These are phyloP conservation scores for Microtus agrestis DNA, from an alignment of 2,797 vertebrate genomes.

Conservation along the genomic window DNA sequence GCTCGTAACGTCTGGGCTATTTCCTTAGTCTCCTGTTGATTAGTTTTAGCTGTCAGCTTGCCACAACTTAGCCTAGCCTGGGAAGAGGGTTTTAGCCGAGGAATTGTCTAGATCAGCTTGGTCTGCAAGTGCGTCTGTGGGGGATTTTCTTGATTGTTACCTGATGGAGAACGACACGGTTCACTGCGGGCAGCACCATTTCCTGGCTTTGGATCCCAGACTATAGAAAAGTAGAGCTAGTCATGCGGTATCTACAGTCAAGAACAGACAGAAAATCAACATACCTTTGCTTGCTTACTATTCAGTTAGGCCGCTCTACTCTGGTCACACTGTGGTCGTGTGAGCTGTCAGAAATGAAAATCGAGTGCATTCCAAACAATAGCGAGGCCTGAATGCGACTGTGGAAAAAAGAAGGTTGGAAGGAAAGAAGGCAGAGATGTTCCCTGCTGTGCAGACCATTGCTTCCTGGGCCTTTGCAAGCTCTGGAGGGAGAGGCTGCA, in stretches of 20 bases:
- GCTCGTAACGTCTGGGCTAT: not conserved
- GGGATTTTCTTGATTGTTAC: not conserved
- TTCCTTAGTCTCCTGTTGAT: not conserved
- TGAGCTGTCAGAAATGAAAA: not conserved
- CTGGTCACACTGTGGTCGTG: fast-evolving
- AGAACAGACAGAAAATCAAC: too few species aligned
- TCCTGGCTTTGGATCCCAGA: not conserved
- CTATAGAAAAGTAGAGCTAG: not conserved
- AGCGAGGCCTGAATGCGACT: not conserved
- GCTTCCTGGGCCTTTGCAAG: slow-evolving; percentile 61
- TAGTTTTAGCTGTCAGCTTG: not conserved
- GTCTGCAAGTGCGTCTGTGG: not conserved
- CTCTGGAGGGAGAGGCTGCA: not conserved
- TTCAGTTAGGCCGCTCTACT: too few species aligned
- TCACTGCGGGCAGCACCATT: not conserved
- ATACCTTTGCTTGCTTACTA: too few species aligned
- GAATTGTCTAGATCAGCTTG: not conserved
- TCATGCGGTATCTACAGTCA: too few species aligned
- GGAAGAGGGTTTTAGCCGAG: not conserved
- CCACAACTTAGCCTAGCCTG: not conserved
- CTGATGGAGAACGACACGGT: not conserved
- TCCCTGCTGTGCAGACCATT: slow-evolving; percentile 4
- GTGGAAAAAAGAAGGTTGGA: slow-evolving; percentile 5
- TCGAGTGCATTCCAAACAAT: not conserved
- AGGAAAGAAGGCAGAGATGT: slow-evolving; percentile 23